Evolutionary conservation across 2,888 invertebrate species (phyloP).

Genomic region (Scaptomyza tumidula): DNA sequence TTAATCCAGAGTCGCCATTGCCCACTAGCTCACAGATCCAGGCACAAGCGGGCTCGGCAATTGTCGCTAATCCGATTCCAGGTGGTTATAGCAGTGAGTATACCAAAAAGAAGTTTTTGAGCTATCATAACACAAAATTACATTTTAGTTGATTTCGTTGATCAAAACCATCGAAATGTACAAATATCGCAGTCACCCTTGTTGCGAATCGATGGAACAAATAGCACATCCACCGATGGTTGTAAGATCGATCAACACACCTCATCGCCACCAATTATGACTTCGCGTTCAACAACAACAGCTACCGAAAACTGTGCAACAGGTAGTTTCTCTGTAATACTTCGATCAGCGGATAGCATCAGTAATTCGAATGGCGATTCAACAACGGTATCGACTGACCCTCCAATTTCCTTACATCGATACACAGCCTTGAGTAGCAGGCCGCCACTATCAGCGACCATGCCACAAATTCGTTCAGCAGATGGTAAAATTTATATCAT

Average conservation of each 20-base stretch:
- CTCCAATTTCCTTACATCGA: conserved; percentile 79
- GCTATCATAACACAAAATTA: not conserved
- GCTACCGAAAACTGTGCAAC: conserved; percentile 45
- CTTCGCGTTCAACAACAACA: conserved; percentile 28
- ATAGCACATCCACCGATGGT: conserved; percentile 49
- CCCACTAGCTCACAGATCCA: conserved; percentile 48
- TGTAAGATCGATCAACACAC: conserved; percentile 82
- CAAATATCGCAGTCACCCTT: conserved; percentile 82
- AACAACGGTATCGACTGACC: conserved; percentile 40
- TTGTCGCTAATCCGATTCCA: conserved; percentile 84
- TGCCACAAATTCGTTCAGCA: conserved; percentile 78
- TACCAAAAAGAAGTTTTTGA: not conserved
- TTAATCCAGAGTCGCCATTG: conserved; percentile 86
- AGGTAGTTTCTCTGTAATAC: conserved; percentile 82
- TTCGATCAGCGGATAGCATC: conserved; percentile 80
- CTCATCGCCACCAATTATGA: conserved; percentile 73
- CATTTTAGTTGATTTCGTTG: conserved; percentile 83
- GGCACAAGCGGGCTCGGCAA: conserved; percentile 34
- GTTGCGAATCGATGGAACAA: conserved; percentile 70
- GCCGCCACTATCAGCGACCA: conserved; percentile 72
- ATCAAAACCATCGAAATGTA: conserved; percentile 82
- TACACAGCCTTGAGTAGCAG: conserved; percentile 79
- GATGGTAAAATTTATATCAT: conserved; percentile 69
- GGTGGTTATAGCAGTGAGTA: conserved; percentile 92
- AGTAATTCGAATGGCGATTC: conserved; percentile 62